Evolutionary conservation across 2,888 invertebrate genomes (phyloP), one percentile per base, ranked within the genome.

Genomic region (Lysandra bellargus): DNA sequence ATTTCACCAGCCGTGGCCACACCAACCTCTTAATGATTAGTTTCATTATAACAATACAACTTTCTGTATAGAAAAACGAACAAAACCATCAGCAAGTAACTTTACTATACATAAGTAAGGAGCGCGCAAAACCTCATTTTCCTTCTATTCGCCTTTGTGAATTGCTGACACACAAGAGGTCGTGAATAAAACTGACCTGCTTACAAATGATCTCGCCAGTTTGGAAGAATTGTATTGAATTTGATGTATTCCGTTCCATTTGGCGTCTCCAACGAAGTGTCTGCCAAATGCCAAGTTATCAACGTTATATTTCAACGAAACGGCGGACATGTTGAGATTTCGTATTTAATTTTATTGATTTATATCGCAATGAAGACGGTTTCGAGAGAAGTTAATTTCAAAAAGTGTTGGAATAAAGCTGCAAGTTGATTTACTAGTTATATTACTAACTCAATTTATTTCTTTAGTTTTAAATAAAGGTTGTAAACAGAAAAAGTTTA

Each of bases 101-200:
- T 60, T 61, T 61, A 61, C 61, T 61, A 2, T n/a, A 60, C 0
- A 61, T 61, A 61, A 61, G 23, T n/a, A 23, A 60, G 1, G 17
- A 57, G 57, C 14, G 57, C 14, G 4, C 57, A 57, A 57, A 57
- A 57, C 57, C 57, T 61, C 33, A 12, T 69, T 69, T 69, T 33
- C 69, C 33, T 37, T 64, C 64, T 64, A 61, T 61, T 14, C 17
- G 33, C 12, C 69, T 33, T 69, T 84, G 79, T 84, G 79, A 85
- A 87, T 87, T 89, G 53, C 76, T 57, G 76, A 76, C 57, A 57
- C 57, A 76, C 33, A 30, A 76, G 30, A 85, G 88, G 88, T 88
- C 88, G 86, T 86, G 87, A 87, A 89, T 89, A 89, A 87, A 88
- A 89, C 84, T 88, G 91, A 89, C 91, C 91, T 82, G 90, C 87